Base-by-base conservation (phyloP, 2,797 vertebrate species). In the Carcharodon carcharias region DNA sequence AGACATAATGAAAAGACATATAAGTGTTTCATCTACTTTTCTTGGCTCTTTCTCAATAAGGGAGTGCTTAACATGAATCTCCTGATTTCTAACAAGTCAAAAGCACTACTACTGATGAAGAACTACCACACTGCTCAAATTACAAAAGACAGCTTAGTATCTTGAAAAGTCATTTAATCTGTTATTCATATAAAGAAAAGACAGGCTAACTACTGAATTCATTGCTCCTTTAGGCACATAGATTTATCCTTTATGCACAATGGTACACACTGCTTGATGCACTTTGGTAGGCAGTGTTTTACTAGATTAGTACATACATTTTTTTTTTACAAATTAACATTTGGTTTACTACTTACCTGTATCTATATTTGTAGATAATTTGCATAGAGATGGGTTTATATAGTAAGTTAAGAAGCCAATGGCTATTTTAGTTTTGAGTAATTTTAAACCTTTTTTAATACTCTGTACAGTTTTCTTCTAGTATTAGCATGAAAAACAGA, bases 81-180 rank as follows among this genome's bases (percentile, higher is more conserved):
- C 40, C 40, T 93, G n/a, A 93, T 93, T 93, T 93, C 63, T 93
- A 65, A 93, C 91, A 93, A 93, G 63, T 67, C 91, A 93, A n/a
- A 65, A 67, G 91, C 35, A 67, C 23, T 67, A 40, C 21, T 45
- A 56, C 18, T 45, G 61, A 11, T 40, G n/a, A 67, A 93, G n/a
- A 93, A 93, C 35, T 65, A 93, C 35, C 8, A 65, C 91, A n/a
- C 61, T 93, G 91, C 63, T 93, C 40, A 67, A 45, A 67, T n/a
- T 23, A 67, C 91, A 93, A 23, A 93, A 67, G 63, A 93, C 45
- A 45, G 35, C 50, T 65, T 93, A 67, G 63, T 63, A 63, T 40
- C n/a, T 65, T 67, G 61, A 93, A 93, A 93, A 67, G 91, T 63
- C 23, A 93, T 93, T 93, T 93, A 11, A 26, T 67, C 63, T 93